These are phyloP conservation scores for Melanostigma gelatinosum DNA, from an alignment of 2,113 vertebrate species.

Conservation along the genomic window DNA sequence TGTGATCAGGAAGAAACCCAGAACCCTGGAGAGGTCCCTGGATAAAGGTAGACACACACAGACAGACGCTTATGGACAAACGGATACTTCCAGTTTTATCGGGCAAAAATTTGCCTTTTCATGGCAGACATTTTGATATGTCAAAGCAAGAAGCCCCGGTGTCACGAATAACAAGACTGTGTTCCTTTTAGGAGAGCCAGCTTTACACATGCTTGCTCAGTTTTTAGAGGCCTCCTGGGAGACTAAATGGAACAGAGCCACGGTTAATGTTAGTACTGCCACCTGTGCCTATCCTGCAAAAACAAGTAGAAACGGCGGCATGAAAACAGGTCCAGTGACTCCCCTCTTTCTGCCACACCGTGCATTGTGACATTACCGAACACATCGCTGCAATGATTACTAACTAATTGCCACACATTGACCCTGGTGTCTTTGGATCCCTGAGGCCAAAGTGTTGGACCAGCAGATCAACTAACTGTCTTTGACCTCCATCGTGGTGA, in stretches of 20 bases:
- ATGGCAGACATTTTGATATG: background rate
- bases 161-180: no score
- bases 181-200: background rate
- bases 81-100: no score
- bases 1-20: background rate
- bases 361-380: background rate
- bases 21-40: background rate
- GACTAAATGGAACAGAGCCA: background rate
- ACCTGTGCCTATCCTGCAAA: background rate
- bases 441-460: background rate
- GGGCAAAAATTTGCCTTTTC: background rate
- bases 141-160: background rate
- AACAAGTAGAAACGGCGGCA: background rate
- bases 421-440: background rate
- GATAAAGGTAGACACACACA: conserved; percentile 3
- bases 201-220: background rate
- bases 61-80: background rate
- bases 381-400: background rate
- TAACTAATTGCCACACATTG: background rate
- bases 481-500: background rate
- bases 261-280: background rate
- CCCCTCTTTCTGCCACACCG: background rate
- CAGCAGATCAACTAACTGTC: background rate
- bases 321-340: background rate
- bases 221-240: background rate